These are phyloP conservation scores for Scyliorhinus canicula DNA, from an alignment of 2,797 vertebrate genomes.

Conservation along the genomic window DNA sequence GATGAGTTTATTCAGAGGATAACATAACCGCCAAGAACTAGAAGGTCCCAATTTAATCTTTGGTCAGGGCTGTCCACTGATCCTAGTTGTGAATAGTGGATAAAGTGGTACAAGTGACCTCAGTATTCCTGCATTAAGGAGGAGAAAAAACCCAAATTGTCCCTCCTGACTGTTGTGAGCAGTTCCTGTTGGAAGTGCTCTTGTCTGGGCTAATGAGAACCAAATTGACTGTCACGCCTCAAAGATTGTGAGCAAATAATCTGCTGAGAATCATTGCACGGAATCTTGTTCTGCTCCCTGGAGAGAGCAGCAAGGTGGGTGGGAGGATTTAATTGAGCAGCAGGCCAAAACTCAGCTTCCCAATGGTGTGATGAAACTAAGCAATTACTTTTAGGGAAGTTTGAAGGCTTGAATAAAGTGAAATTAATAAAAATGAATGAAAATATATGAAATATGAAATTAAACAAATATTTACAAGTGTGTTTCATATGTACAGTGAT, in stretches of 20 bases:
- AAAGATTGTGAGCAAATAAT: background rate
- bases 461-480: too few relatives aligned
- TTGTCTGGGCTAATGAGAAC: background rate
- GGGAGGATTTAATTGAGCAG: too few relatives aligned
- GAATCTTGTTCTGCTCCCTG: too few relatives aligned
- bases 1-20: background rate
- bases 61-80: background rate
- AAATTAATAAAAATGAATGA: too few relatives aligned
- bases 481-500: too few relatives aligned
- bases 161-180: background rate
- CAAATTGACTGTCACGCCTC: background rate
- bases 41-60: background rate
- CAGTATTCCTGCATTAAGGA: background rate
- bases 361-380: too few relatives aligned
- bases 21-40: background rate
- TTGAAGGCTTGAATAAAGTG: too few relatives aligned
- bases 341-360: too few relatives aligned
- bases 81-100: background rate
- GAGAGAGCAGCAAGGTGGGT: too few relatives aligned
- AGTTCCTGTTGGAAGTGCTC: background rate
- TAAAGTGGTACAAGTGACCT: background rate
- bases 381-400: too few relatives aligned
- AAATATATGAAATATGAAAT: too few relatives aligned
- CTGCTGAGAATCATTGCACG: background rate
- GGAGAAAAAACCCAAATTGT: background rate